Evolutionary conservation across 2,888 invertebrate species (phyloP).

Genomic region (Plagiodera versicolora): DNA sequence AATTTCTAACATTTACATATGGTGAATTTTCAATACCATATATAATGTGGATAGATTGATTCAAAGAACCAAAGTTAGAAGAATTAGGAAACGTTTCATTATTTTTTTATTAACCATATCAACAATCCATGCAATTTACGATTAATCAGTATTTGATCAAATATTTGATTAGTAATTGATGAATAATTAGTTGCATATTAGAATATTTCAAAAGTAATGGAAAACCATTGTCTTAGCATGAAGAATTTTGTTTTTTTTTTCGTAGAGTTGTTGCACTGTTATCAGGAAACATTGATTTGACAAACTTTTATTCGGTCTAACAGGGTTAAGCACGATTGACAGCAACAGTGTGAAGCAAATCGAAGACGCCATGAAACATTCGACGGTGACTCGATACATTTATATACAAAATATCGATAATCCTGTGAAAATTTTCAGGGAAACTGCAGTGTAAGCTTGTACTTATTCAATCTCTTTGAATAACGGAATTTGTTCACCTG

Average conservation of each 20-base stretch:
- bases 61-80: too few species aligned
- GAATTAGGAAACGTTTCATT: too few species aligned
- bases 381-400: constrained; percentile 48
- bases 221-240: not conserved
- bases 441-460: constrained; percentile 51
- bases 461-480: not conserved
- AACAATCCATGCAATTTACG: too few species aligned
- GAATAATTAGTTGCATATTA: too few species aligned
- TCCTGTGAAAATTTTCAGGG: constrained; percentile 54
- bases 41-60: too few species aligned
- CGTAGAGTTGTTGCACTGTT: constrained; percentile 33
- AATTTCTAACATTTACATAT: too few species aligned
- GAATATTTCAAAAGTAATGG: too few species aligned
- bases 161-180: too few species aligned
- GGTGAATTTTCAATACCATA: too few species aligned
- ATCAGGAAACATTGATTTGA: constrained; percentile 21
- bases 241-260: constrained; percentile 20
- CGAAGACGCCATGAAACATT: constrained; percentile 44
- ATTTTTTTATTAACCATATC: too few species aligned
- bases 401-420: constrained; percentile 53
- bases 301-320: constrained; percentile 25
- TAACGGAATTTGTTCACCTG: too few species aligned
- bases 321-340: constrained; percentile 42
- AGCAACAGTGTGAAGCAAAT: constrained; percentile 42
- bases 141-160: too few species aligned